Evolutionary conservation across 2,888 invertebrate species (phyloP).

Genomic region (Meandrusa payeni): DNA sequence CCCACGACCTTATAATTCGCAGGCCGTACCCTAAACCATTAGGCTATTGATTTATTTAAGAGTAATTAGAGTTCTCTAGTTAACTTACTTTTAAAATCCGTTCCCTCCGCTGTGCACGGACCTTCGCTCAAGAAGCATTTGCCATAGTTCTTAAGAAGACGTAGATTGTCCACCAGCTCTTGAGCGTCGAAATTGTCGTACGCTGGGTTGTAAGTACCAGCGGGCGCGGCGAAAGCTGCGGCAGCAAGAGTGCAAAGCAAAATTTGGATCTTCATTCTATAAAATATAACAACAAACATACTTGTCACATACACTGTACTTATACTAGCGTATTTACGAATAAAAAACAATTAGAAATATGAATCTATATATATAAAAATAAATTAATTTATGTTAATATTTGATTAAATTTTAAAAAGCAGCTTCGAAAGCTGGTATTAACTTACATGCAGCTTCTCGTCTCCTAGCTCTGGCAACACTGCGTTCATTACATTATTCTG

Average conservation of each 20-base stretch:
- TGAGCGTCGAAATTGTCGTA: slow-evolving; percentile 86
- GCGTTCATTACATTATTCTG: slow-evolving; percentile 36
- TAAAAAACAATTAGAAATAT: too few relatives aligned
- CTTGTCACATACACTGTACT: too few relatives aligned
- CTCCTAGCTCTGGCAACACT: slow-evolving; percentile 41
- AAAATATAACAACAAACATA: too few relatives aligned
- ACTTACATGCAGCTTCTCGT: slow-evolving; percentile 38
- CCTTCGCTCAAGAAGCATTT: slow-evolving; percentile 84
- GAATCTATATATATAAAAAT: too few relatives aligned
- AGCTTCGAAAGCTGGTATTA: background rate
- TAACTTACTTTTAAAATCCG: slow-evolving; percentile 86
- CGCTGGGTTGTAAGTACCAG: slow-evolving; percentile 79
- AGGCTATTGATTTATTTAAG: too few relatives aligned
- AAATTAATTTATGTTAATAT: too few relatives aligned
- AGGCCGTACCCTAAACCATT: too few relatives aligned
- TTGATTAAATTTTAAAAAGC: too few relatives aligned
- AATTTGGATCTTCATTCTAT: slow-evolving; percentile 34
- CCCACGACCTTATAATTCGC: too few relatives aligned
- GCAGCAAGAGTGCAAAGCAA: slow-evolving; percentile 36
- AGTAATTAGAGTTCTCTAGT: too few relatives aligned
- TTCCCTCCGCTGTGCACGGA: slow-evolving; percentile 85
- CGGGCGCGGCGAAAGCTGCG: slow-evolving; percentile 56
- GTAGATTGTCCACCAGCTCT: slow-evolving; percentile 81
- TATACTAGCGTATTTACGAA: too few relatives aligned
- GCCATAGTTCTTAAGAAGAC: slow-evolving; percentile 84